Conservation (phyloP, 2,113 vertebrate species). For the Pholis gunnellus region DNA sequence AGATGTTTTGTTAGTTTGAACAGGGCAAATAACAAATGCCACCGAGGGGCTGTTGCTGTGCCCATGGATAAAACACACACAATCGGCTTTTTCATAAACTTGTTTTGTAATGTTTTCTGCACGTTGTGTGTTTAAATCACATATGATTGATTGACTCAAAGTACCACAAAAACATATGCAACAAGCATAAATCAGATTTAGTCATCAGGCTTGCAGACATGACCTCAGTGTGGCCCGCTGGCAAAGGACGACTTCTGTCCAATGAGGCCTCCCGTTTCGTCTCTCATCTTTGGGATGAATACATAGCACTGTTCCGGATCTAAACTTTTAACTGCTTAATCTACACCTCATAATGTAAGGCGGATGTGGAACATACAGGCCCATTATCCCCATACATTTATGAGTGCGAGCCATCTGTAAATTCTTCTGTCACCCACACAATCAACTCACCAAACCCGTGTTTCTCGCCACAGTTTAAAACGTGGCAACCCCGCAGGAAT, state of each 20-base stretch:
- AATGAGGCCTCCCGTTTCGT: background rate
- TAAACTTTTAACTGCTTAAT: slow-evolving; percentile 3
- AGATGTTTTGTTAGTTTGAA: slow-evolving; percentile 87
- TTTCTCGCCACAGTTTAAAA: slow-evolving; percentile 40
- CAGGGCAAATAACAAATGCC: slow-evolving; percentile 74
- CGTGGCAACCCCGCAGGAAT: slow-evolving; percentile 53
- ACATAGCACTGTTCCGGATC: background rate
- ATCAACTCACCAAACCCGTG: slow-evolving; percentile 34
- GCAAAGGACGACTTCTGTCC: background rate
- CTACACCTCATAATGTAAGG: background rate
- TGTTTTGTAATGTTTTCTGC: slow-evolving; percentile 13
- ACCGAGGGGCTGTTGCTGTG: slow-evolving; percentile 60
- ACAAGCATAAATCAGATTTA: background rate
- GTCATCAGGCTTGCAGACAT: slow-evolving; percentile 43
- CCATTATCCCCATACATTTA: background rate
- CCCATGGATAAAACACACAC: slow-evolving; percentile 31
- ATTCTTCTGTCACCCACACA: slow-evolving; percentile 35
- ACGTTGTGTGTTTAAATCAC: slow-evolving; percentile 5
- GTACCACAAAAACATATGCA: background rate
- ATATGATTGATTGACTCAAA: background rate
- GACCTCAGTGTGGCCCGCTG: slow-evolving; percentile 27
- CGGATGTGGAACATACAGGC: background rate
- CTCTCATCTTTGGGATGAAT: background rate
- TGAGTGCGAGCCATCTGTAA: slow-evolving; percentile 23
- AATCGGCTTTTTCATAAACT: slow-evolving; percentile 28